Evolutionary conservation across 2,113 vertebrate genomes (phyloP).

Genomic region (Calonectris borealis): DNA sequence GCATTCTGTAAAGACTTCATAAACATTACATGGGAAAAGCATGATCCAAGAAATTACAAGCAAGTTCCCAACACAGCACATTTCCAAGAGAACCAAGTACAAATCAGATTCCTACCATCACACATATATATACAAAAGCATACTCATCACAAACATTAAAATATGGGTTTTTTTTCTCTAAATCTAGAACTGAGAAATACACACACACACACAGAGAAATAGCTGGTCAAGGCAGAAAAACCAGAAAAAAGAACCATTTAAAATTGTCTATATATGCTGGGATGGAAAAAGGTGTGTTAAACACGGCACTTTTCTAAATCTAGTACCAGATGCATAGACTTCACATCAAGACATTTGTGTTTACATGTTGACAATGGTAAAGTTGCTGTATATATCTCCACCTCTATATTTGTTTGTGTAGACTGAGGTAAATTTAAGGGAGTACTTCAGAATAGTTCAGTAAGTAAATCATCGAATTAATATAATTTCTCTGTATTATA

Average conservation of each 20-base stretch:
- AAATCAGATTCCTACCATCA: background rate
- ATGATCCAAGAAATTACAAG: background rate
- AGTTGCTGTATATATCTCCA: background rate
- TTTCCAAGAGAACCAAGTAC: background rate
- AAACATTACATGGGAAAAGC: background rate
- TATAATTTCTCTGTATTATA: background rate
- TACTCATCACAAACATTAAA: background rate
- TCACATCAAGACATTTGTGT: background rate
- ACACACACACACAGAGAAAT: background rate
- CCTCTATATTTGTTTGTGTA: background rate
- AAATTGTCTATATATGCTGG: background rate
- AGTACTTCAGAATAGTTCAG: background rate
- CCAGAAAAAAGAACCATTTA: background rate
- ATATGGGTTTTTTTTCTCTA: background rate
- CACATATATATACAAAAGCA: background rate
- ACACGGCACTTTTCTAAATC: background rate
- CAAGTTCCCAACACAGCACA: background rate
- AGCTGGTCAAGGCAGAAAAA: background rate
- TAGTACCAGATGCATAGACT: background rate
- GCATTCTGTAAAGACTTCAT: background rate
- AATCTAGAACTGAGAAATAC: background rate
- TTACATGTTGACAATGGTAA: background rate
- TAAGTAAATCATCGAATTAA: background rate
- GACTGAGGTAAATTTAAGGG: background rate
- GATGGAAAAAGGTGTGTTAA: background rate